Conservation (phyloP, 1,140 invertebrate genomes). For the Brachionus calyciflorus region DNA sequence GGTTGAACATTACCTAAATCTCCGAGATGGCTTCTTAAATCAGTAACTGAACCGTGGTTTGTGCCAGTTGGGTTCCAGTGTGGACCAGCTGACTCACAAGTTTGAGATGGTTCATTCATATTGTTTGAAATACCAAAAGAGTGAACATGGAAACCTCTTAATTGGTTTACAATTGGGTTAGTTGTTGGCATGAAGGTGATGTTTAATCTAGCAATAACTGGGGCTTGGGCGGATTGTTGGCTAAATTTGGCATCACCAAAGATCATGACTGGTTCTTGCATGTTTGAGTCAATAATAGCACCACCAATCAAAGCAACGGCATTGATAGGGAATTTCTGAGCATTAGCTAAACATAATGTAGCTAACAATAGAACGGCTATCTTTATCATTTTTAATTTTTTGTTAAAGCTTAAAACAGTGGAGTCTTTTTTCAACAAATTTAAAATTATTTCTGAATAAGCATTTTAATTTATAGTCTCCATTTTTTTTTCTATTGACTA, state of each 20-base stretch:
- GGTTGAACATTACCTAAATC: slow-evolving; percentile 86
- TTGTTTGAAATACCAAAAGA: slow-evolving; percentile 85
- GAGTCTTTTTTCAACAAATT: slow-evolving; percentile 1
- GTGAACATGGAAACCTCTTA: slow-evolving; percentile 94
- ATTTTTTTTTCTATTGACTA: not conserved
- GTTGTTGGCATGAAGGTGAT: slow-evolving; percentile 17
- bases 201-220: slow-evolving; percentile 11
- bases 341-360: not conserved
- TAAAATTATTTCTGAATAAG: not conserved
- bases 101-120: slow-evolving; percentile 66
- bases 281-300: not conserved
- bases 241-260: slow-evolving; percentile 30
- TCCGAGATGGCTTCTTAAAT: slow-evolving; percentile 71
- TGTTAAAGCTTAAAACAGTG: slow-evolving; percentile 1
- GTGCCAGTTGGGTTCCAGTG: slow-evolving; percentile 87
- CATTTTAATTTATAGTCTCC: not conserved
- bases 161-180: slow-evolving; percentile 50
- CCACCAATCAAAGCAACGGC: slow-evolving; percentile 23
- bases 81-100: slow-evolving; percentile 66
- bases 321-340: slow-evolving; percentile 24
- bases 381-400: slow-evolving; percentile 5
- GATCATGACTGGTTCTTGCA: not conserved
- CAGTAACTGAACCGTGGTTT: slow-evolving; percentile 76
- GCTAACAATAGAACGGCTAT: slow-evolving; percentile 26
- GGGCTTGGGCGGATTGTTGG: not conserved